Base-by-base conservation (phyloP, 2,797 vertebrate species). In the Pogonophryne albipinna region DNA sequence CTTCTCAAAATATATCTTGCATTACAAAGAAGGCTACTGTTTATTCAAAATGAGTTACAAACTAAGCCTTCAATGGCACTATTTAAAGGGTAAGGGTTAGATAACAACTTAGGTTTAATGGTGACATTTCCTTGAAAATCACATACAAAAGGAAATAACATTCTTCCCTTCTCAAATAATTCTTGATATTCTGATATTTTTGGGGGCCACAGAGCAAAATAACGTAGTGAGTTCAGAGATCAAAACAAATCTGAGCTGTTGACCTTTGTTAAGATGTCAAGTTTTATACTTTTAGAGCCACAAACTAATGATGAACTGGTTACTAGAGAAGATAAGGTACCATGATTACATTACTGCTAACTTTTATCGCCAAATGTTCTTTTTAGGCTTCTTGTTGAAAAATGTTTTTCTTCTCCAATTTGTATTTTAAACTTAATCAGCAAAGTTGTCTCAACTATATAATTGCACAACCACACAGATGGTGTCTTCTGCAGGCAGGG, bases 191-290 rank as follows among this genome's bases (percentile, higher is more conserved):
- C 3, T 14, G 10, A 11, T 4, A 10, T 57, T 19, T 38, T 19
- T 38, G 34, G 34, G 34, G 8, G 34, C 44, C 6, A 60, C 2
- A 2, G 0, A 57, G 31, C 7, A 51, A 45, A 38, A 27, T 31
- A 47, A 47, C 20, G 10, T n/a, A 9, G 8, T 23, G 20, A 9
- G 1, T 16, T 65, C 2, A 34, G 16, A 23, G 12, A 53, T 61
- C 14, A 47, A 38, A 71, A 71, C 15, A 47, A 51, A 53, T 19
- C n/a, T 10, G 4, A 52, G 65, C 16, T 63, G 34, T 19, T 56
- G 17, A 19, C 4, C 9, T 56, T 15, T 7, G 46, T 19, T 13
- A 20, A 60, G 49, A 45, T 42, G 11, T 65, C 11, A 57, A n/a
- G 42, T 55, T 60, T 38, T 8, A 13, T 47, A 4, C 27, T 55